phyloP scores from a whole-genome alignment of 2,113 vertebrate species.

The Festucalex cinctus region DNA sequence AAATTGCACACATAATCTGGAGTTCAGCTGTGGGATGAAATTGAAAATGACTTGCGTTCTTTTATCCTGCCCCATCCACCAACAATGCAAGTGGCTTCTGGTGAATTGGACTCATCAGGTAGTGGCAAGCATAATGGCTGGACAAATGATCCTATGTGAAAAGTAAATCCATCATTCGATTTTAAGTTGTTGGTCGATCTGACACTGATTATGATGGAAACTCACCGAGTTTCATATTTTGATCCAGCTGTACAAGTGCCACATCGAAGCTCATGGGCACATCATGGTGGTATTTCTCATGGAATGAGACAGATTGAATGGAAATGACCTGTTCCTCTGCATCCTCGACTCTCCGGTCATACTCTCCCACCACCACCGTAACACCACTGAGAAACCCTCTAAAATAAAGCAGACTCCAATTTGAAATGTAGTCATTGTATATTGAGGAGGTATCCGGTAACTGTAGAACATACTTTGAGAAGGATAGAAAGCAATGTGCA shows the following conservation, averaged over 20 bases:
- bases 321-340: conserved; percentile 72
- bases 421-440: too few species aligned
- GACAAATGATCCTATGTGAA: conserved; percentile 49
- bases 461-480: too few species aligned
- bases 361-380: conserved; percentile 76
- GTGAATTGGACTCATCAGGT: too few species aligned
- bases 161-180: background rate
- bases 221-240: conserved; percentile 77
- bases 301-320: conserved; percentile 69
- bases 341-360: conserved; percentile 70
- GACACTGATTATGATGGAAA: conserved; percentile 3
- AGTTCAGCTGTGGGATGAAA: too few species aligned
- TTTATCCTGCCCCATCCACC: too few species aligned
- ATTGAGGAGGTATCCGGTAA: too few species aligned
- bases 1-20: too few species aligned
- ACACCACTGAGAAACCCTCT: conserved; percentile 18
- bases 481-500: too few species aligned
- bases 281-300: conserved; percentile 76
- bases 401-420: too few species aligned
- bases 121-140: too few species aligned
- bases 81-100: too few species aligned
- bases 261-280: conserved; percentile 81
- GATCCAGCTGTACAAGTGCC: conserved; percentile 78
- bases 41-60: too few species aligned
- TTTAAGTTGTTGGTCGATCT: background rate